Evolutionary conservation across 2,797 vertebrate species (phyloP).

Genomic region (Cyprinodon diabolis): DNA sequence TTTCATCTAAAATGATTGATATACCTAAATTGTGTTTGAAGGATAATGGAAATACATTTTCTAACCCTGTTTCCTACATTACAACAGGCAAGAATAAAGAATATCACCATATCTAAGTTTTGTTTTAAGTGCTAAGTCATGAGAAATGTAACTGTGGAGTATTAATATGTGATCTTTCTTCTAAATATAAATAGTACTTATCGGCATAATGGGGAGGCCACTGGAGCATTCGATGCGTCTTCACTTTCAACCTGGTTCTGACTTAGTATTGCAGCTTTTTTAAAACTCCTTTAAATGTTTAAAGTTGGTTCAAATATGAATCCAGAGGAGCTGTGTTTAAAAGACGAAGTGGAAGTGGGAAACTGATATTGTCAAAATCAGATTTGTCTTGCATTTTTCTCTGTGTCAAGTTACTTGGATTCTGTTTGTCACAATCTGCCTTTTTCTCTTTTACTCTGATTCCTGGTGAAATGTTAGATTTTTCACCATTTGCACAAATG

Average conservation of each 20-base stretch:
- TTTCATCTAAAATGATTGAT: no score
- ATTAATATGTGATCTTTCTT: not conserved
- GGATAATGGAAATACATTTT: no score
- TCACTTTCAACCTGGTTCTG: no score
- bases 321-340: not conserved
- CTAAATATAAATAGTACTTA: not conserved
- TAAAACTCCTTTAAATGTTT: no score
- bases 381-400: not conserved
- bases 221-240: not conserved
- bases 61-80: not conserved
- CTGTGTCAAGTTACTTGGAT: not conserved
- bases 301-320: not conserved
- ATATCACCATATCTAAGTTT: not conserved
- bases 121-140: no score
- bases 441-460: not conserved
- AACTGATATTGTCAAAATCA: not conserved
- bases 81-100: not conserved
- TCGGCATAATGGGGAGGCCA: not conserved
- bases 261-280: no score
- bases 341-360: not conserved
- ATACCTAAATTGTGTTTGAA: no score
- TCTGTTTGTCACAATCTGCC: not conserved
- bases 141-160: no score
- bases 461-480: constrained; percentile 26
- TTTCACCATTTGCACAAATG: constrained; percentile 6